Conservation (phyloP, 2,113 vertebrate genomes). For the Ranitomeya variabilis region DNA sequence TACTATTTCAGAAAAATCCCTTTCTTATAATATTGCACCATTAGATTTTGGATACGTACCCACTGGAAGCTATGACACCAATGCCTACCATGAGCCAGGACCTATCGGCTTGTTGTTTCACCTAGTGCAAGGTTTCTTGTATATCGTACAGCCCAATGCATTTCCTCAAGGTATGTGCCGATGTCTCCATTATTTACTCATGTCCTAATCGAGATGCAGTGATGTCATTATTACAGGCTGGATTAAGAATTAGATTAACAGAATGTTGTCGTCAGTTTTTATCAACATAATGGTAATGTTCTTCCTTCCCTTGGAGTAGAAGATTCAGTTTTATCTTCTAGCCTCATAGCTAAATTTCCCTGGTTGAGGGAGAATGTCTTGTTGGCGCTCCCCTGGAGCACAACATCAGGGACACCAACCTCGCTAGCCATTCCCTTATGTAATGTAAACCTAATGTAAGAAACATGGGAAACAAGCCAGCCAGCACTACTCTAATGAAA, state of each 20-base stretch:
- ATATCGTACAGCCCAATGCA: slow-evolving; percentile 84
- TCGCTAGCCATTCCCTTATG: too few relatives aligned
- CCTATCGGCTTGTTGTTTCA: slow-evolving; percentile 84
- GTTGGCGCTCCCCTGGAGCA: too few relatives aligned
- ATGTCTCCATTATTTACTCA: not conserved
- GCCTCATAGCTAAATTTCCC: too few relatives aligned
- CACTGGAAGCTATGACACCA: slow-evolving; percentile 81
- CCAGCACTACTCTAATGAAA: too few relatives aligned
- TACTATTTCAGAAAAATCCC: slow-evolving; percentile 69
- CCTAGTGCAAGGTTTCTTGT: slow-evolving; percentile 82
- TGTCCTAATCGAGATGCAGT: not conserved
- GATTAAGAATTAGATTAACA: too few relatives aligned
- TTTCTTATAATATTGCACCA: slow-evolving; percentile 65
- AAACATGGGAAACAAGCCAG: too few relatives aligned
- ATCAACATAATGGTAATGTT: not conserved
- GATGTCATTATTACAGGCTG: not conserved
- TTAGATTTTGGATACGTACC: slow-evolving; percentile 88
- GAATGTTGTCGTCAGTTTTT: not conserved
- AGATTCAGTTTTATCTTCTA: too few relatives aligned
- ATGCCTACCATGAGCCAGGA: slow-evolving; percentile 80
- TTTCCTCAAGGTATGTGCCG: slow-evolving; percentile 88
- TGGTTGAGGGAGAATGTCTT: too few relatives aligned
- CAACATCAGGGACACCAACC: too few relatives aligned
- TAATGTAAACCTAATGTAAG: too few relatives aligned
- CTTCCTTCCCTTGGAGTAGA: too few relatives aligned